Percentiles rank a stretch among this genome's conserved stretches.
Evolutionary conservation across 2,797 vertebrate genomes (phyloP).

Genomic region (Coilia nasus): DNA sequence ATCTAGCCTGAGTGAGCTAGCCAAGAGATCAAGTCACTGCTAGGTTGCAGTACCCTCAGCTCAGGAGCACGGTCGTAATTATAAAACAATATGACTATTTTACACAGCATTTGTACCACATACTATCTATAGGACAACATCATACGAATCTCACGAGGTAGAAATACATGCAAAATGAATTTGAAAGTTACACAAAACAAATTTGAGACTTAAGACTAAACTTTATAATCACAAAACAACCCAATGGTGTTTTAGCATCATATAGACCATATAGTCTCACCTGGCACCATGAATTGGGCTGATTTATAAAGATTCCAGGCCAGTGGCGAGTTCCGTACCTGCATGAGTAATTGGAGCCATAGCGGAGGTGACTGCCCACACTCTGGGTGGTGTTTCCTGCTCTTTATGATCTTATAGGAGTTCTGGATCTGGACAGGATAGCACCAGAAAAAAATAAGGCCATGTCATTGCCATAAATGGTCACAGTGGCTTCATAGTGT

Average conservation of each 20-base stretch:
- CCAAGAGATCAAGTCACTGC: no score
- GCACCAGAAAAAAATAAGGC: neutral
- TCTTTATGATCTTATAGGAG: neutral
- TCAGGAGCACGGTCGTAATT: no score
- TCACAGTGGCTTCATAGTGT: neutral
- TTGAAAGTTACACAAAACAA: no score
- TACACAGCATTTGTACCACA: no score
- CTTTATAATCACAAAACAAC: neutral
- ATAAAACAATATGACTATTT: no score
- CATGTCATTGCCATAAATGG: neutral
- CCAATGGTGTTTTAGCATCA: neutral
- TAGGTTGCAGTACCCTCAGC: no score
- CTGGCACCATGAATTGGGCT: neutral
- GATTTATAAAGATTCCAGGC: neutral
- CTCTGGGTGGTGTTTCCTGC: slow-evolving; percentile 11
- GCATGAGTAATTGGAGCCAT: neutral
- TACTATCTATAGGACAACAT: no score
- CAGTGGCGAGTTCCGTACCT: neutral
- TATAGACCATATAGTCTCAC: neutral
- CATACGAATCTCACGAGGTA: no score
- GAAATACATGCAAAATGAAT: no score
- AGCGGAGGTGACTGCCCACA: slow-evolving; percentile 1
- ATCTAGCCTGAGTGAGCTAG: no score
- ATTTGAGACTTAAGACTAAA: no score
- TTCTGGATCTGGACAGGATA: neutral